A percentile compares a stretch with the other conserved stretches of the same genome.
These are phyloP conservation scores for Biston stratarius DNA, from an alignment of 2,888 invertebrate genomes.

Conservation along the genomic window DNA sequence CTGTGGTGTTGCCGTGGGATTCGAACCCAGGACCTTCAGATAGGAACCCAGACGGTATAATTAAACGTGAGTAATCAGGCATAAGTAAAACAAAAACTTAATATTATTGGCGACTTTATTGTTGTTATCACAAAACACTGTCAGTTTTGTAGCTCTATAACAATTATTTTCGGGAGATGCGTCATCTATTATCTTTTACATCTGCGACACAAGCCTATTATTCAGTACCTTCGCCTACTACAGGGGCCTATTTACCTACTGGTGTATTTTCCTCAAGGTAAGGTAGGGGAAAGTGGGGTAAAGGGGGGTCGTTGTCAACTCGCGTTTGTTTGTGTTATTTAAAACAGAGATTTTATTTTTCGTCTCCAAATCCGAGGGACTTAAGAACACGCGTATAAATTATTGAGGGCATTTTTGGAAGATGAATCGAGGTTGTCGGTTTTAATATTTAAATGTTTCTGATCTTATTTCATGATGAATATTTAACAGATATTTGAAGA, in stretches of 20 bases:
- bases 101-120: too few species aligned
- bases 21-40: too few species aligned
- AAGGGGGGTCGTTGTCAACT: constrained; percentile 48
- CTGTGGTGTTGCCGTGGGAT: too few species aligned
- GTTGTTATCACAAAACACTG: too few species aligned
- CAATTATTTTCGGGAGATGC: constrained; percentile 1
- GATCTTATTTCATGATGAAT: constrained; percentile 10
- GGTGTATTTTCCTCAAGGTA: constrained; percentile 52
- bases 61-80: too few species aligned
- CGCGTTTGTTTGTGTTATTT: constrained; percentile 51
- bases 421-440: constrained; percentile 25
- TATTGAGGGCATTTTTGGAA: constrained; percentile 28
- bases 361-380: constrained; percentile 16
- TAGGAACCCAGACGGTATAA: too few species aligned
- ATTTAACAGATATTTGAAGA: neutral
- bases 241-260: constrained; percentile 54
- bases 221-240: constrained; percentile 43
- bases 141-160: too few species aligned
- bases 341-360: constrained; percentile 54
- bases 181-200: constrained; percentile 8
- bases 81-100: too few species aligned
- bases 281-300: constrained; percentile 20
- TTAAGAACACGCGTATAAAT: constrained; percentile 28
- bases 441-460: constrained; percentile 20
- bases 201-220: constrained; percentile 19